Base-by-base conservation (phyloP, 2,888 invertebrate genomes). In the Anaspis maculata region DNA sequence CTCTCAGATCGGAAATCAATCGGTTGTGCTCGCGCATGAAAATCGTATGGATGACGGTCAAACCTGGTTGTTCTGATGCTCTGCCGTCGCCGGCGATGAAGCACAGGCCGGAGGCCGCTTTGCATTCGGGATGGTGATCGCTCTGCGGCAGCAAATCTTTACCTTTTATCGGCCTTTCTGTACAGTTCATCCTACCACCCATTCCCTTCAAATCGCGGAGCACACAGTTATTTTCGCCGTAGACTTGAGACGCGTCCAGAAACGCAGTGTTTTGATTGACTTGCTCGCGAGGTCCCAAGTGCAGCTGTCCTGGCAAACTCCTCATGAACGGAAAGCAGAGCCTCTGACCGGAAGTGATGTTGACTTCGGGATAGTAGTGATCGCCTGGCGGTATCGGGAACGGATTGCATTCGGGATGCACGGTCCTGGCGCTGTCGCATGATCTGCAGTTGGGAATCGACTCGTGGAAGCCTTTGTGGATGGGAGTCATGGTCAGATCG, bases 311-410 rank as follows among this genome's bases (percentile, higher is more conserved):
- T 0, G 94, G 90, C 42, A 95, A 67, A 27, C 91, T 92, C 56
- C 94, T 77, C 80, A 92, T 92, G 62, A 91, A 94, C 0, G 94
- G 91, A 67, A 95, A 88, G 64, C 95, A 95, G 46, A 90, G 72
- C 9, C 86, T 70, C 34, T 81, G 79, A 0, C 92, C 92, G 2
- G 84, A 84, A 0, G 83, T 81, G 5, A 82, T 76, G 57, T 92
- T 90, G 16, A 83, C 76, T 41, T 87, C 83, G 0, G 91, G 88
- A 59, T 90, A 95, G 64, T 83, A 89, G 40, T 89, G 86, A 63
- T 95, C 95, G 0, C 87, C 84, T 0, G 80, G 63, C 0, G 92
- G 94, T 0, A 95, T 81, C 0, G 84, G 83, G 68, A 95, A 89
- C 0, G 95, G 95, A 68, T 86, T 83, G 58, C 95, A 95, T 57